Evolutionary conservation across 2,797 vertebrate species (phyloP).

Genomic region (Enteromius radiatus): DNA sequence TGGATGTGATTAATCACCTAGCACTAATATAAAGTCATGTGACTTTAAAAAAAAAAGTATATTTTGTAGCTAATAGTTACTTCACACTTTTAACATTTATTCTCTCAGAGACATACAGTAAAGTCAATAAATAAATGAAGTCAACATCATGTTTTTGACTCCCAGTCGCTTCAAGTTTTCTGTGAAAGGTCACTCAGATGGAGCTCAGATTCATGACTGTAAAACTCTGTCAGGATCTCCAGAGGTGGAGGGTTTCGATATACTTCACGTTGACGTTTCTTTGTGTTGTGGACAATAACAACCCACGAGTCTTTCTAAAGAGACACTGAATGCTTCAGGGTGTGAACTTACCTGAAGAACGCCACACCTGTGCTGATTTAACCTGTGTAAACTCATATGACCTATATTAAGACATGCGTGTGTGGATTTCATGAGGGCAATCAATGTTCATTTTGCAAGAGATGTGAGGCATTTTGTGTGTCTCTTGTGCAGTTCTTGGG

Average conservation of each 20-base stretch:
- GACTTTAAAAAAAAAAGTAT: background rate
- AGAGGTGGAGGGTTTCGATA: background rate
- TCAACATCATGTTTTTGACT: background rate
- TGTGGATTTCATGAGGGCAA: background rate
- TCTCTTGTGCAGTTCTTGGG: no score
- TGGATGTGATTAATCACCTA: background rate
- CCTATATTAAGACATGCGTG: background rate
- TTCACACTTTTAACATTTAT: background rate
- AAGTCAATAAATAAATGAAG: background rate
- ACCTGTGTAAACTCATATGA: slow-evolving; percentile 3
- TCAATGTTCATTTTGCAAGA: no score
- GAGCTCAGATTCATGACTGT: background rate
- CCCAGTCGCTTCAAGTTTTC: background rate
- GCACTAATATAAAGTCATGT: background rate
- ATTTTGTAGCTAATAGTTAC: background rate
- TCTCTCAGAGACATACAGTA: background rate
- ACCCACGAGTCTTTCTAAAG: background rate
- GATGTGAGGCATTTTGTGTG: no score
- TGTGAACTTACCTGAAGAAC: slow-evolving; percentile 25
- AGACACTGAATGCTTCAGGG: background rate
- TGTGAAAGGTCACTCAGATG: background rate
- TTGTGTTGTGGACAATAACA: slow-evolving; percentile 19
- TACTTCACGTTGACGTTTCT: background rate
- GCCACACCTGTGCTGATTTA: slow-evolving; percentile 16
- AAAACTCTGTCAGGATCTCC: background rate